A percentile compares a stretch with the other conserved stretches of the same genome.
phyloP scores from a whole-genome alignment of 2,113 vertebrate species.

The Halcyon senegalensis region DNA sequence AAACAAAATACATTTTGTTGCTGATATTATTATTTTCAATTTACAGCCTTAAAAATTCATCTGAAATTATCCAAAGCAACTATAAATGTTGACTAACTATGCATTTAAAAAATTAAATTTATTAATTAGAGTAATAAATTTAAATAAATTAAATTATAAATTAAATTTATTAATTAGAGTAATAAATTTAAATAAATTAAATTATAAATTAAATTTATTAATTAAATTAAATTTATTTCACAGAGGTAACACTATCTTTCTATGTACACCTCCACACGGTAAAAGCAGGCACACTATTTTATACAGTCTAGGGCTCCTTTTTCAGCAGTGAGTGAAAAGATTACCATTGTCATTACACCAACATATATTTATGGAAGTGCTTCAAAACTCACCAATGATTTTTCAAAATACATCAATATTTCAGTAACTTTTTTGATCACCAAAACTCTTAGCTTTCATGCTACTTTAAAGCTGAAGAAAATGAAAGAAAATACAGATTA shows the following conservation, averaged over 20 bases:
- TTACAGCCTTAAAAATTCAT: not conserved
- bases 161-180: too few relatives aligned
- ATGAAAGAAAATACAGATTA: not conserved
- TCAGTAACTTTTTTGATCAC: not conserved
- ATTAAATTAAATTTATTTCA: not conserved
- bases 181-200: not conserved
- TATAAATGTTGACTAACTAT: not conserved
- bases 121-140: too few relatives aligned
- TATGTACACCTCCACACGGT: not conserved
- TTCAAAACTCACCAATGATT: not conserved
- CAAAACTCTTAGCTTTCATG: not conserved
- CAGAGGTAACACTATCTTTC: not conserved
- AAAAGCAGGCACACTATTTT: not conserved
- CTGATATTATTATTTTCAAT: not conserved
- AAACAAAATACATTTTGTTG: not conserved
- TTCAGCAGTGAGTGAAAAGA: not conserved
- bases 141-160: too few relatives aligned
- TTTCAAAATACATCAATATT: constrained; percentile 1
- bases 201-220: not conserved
- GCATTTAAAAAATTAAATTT: not conserved
- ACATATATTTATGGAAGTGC: not conserved
- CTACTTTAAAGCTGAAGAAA: not conserved
- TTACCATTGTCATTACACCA: not conserved
- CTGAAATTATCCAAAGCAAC: not conserved
- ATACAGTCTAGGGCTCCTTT: not conserved